Evolutionary conservation across 2,113 vertebrate genomes (phyloP), one percentile per base, ranked within the genome.

Genomic region (Varanus salvator): DNA sequence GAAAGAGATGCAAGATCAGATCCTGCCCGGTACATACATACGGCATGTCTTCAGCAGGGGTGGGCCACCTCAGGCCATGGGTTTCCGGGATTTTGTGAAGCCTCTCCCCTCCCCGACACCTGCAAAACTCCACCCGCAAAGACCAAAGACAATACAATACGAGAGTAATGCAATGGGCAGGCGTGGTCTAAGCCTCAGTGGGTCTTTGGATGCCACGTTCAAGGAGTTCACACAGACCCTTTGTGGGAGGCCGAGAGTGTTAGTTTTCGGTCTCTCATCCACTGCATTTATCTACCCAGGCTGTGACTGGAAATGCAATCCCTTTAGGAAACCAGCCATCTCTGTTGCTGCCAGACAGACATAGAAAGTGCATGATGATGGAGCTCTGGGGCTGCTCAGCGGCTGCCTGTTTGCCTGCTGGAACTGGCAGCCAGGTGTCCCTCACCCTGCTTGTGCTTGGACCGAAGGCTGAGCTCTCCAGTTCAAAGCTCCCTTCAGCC

Each of bases 281-380:
- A 4, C 14, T 50, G 15, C n/a, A 57, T 75, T 76, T 19, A 29
- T 64, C 77, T 77, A 60, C 52, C 31, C 29, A 2, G 4, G 95
- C 68, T 66, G 93, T 92, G 88, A 92, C 38, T 66, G 93, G 95
- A 96, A 97, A 97, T 95, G 88, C 88, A 97, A 96, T 96, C 93
- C 92, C 72, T 95, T 96, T 91, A 96, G 96, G 94, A 91, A 95
- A 85, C 60, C 34, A 64, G 12, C 34, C 8, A 66, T 25, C 21
- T 69, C 64, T 69, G 89, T 89, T 86, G 93, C 92, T 92, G 0
- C 15, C 90, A 84, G 91, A 69, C 80, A 91, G 92, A 95, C 90
- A n/a, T n/a, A 52, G 89, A 75, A 90, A 93, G 78, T 84, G 31
- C 89, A 93, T 87, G 75, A 82, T 77, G 90, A 96, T 94, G 38